Evolutionary conservation across 1,140 invertebrate genomes (phyloP).

Genomic region (Drosophila hydei): DNA sequence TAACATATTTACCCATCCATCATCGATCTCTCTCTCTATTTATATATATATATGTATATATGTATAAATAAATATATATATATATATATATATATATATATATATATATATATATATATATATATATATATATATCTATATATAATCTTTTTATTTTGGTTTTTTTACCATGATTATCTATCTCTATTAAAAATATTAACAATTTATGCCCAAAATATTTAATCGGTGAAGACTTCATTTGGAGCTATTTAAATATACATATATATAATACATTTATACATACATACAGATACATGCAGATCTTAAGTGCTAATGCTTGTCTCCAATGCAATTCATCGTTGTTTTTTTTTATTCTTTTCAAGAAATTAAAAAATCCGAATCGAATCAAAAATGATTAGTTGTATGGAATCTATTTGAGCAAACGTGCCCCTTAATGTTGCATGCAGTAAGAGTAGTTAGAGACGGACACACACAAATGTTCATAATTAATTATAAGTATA

Average conservation of each 20-base stretch:
- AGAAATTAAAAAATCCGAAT: too few relatives aligned
- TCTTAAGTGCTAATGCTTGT: too few relatives aligned
- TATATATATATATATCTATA: background rate
- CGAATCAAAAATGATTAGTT: too few relatives aligned
- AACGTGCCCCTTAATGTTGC: too few relatives aligned
- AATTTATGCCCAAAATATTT: constrained; percentile 11
- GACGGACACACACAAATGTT: too few relatives aligned
- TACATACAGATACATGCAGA: background rate
- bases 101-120: background rate
- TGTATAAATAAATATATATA: background rate
- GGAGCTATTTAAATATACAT: constrained; percentile 14
- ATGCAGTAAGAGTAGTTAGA: too few relatives aligned
- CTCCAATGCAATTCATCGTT: too few relatives aligned
- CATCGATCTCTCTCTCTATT: constrained; percentile 7
- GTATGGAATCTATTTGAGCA: too few relatives aligned
- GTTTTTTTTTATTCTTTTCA: too few relatives aligned
- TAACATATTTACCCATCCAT: constrained; percentile 25
- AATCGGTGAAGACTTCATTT: constrained; percentile 52
- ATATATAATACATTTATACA: background rate
- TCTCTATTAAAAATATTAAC: background rate
- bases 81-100: background rate
- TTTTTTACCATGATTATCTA: constrained; percentile 8
- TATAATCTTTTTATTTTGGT: too few relatives aligned
- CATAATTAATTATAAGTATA: too few relatives aligned
- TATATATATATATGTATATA: background rate